phyloP scores from a whole-genome alignment of 2,113 vertebrate species.

The Cephalopholis sonnerati region DNA sequence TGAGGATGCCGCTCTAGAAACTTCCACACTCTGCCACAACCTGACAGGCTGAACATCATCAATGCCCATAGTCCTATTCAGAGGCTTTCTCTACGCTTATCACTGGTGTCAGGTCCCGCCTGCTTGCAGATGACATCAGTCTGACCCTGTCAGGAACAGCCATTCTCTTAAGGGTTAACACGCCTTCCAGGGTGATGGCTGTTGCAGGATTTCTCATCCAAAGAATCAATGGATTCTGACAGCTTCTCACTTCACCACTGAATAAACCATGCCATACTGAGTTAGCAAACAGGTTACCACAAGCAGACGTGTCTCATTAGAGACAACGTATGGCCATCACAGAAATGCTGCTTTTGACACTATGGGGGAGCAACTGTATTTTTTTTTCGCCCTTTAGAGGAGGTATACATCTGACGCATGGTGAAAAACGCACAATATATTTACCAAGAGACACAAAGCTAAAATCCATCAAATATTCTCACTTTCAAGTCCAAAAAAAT shows the following conservation, averaged over 20 bases:
- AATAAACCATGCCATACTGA: constrained; percentile 52
- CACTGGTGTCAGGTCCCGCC: constrained; percentile 52
- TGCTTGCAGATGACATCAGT: constrained; percentile 45
- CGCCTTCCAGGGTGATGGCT: constrained; percentile 8
- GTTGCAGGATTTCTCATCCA: constrained; percentile 29
- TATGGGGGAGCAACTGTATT: not conserved
- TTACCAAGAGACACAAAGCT: constrained; percentile 30
- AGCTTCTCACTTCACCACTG: constrained; percentile 52
- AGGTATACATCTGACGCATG: not conserved
- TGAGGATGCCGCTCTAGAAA: constrained; percentile 19
- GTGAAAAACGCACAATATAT: constrained; percentile 5
- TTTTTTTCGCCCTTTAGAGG: not conserved
- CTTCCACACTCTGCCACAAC: constrained; percentile 27
- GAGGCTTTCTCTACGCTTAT: constrained; percentile 26
- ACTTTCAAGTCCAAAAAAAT: constrained; percentile 36
- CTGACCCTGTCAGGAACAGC: constrained; percentile 63
- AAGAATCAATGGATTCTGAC: constrained; percentile 67
- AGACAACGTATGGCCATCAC: not conserved
- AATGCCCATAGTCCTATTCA: constrained; percentile 42
- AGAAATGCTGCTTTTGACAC: constrained; percentile 1
- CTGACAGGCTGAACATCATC: constrained; percentile 51
- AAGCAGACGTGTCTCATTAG: constrained; percentile 20
- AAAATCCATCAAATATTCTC: constrained; percentile 39
- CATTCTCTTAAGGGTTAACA: constrained; percentile 59
- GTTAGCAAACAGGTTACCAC: constrained; percentile 47